Conservation (phyloP, 2,113 vertebrate genomes). For the Microcebus ravelobensis region DNA sequence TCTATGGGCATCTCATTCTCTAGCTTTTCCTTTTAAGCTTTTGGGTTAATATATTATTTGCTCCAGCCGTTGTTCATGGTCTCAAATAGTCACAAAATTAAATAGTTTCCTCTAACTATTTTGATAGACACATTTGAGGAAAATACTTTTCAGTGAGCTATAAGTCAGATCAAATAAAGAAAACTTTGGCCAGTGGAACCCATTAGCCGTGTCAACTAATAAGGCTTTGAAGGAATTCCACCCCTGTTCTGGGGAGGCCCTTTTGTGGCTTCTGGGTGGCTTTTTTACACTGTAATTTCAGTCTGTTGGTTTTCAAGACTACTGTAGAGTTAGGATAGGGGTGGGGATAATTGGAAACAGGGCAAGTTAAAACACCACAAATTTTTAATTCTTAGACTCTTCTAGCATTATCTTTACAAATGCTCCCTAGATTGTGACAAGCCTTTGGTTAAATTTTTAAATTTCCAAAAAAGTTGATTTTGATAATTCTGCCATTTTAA, state of each 20-base stretch:
- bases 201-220: neutral
- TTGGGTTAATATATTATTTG: neutral
- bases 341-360: too few relatives aligned
- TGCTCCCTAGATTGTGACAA: neutral
- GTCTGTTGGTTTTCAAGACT: neutral
- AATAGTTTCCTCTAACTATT: neutral
- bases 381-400: neutral
- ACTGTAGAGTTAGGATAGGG: neutral
- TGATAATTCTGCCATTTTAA: neutral
- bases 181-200: neutral
- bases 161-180: neutral
- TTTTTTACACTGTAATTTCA: neutral
- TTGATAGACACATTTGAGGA: neutral
- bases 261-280: neutral
- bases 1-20: neutral
- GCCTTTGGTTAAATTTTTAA: neutral
- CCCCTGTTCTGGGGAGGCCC: too few relatives aligned
- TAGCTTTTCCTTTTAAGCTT: conserved; percentile 1
- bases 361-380: neutral
- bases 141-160: neutral
- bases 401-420: neutral
- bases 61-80: neutral
- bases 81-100: neutral
- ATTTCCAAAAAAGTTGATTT: conserved; percentile 28
- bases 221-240: neutral